Conservation (phyloP, 2,797 vertebrate genomes). For the Cossypha caffra region DNA sequence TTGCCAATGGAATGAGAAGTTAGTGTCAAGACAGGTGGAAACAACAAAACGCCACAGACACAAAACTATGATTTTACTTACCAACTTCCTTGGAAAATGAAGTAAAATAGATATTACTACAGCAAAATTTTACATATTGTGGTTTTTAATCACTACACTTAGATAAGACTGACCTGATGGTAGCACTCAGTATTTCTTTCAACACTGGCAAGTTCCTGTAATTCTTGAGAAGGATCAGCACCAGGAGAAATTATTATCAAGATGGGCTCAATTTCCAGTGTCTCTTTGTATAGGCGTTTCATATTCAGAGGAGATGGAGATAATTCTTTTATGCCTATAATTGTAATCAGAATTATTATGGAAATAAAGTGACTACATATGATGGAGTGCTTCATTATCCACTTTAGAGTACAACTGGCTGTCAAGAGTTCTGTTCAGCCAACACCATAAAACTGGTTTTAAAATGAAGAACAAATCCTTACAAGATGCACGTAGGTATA, state of each 20-base stretch:
- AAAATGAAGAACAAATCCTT: not conserved
- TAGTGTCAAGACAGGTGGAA: not conserved
- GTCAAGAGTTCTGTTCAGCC: not conserved
- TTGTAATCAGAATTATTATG: slow-evolving; percentile 19
- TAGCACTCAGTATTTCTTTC: slow-evolving; percentile 87
- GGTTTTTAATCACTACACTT: not conserved
- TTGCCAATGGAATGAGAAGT: not conserved
- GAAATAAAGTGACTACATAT: not conserved
- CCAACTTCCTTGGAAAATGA: not conserved
- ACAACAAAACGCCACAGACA: not conserved
- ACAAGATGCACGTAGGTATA: not conserved
- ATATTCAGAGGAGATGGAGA: slow-evolving; percentile 91
- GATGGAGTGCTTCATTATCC: not conserved
- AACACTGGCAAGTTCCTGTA: slow-evolving; percentile 89
- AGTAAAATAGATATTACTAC: not conserved
- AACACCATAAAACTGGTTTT: not conserved
- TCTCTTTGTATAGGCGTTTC: slow-evolving; percentile 88
- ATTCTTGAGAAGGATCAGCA: slow-evolving; percentile 96
- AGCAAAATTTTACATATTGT: not conserved
- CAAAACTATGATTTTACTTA: not conserved
- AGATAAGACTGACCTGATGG: slow-evolving; percentile 84
- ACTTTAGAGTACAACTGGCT: not conserved
- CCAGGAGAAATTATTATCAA: slow-evolving; percentile 97
- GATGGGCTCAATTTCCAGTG: slow-evolving; percentile 89
- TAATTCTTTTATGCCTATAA: slow-evolving; percentile 90